Percentiles rank a stretch among this genome's conserved stretches.
phyloP scores from a whole-genome alignment of 2,797 vertebrate species.

The Cossypha dichroa region DNA sequence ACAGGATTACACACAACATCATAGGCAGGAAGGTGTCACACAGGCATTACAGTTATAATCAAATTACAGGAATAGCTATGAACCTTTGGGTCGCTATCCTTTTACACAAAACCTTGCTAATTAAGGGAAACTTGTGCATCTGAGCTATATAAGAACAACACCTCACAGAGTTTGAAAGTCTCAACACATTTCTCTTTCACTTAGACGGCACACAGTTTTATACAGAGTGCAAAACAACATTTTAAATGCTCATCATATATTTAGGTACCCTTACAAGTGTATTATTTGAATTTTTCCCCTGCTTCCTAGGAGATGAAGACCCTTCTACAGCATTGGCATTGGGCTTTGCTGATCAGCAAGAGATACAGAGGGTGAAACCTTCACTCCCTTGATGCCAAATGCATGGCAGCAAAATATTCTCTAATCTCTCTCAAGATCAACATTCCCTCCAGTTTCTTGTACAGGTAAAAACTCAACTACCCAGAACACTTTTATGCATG shows the following conservation, averaged over 20 bases:
- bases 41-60: not conserved
- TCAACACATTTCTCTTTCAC: not conserved
- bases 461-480: not conserved
- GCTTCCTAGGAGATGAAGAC: not conserved
- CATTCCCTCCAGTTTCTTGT: not conserved
- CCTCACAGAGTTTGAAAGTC: not conserved
- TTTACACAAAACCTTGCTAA: not conserved
- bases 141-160: not conserved
- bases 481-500: not conserved
- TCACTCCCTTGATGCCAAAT: not conserved
- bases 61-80: not conserved
- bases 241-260: not conserved
- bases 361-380: not conserved
- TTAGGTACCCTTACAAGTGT: not conserved
- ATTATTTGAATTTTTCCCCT: not conserved
- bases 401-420: not conserved
- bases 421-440: not conserved
- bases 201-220: not conserved
- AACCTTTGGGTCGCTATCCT: not conserved
- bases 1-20: not conserved
- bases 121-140: not conserved
- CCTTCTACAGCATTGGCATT: not conserved
- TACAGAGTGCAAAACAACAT: not conserved
- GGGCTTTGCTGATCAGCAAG: not conserved
- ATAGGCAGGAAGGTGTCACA: not conserved